These are phyloP conservation scores for Sander vitreus DNA, from an alignment of 2,113 vertebrate genomes.

Conservation along the genomic window DNA sequence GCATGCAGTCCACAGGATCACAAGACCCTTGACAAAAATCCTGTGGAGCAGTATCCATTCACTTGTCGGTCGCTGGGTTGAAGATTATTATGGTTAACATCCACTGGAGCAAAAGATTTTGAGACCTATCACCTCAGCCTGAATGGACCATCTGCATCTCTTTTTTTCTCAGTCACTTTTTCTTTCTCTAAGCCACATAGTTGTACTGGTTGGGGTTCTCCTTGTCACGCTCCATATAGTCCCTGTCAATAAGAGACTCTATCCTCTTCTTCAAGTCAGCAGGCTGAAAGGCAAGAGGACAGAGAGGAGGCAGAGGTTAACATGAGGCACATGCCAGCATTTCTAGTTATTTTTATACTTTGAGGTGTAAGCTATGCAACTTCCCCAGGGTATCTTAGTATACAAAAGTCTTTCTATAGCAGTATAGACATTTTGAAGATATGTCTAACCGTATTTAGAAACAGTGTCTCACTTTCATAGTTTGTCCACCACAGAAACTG, in stretches of 20 bases:
- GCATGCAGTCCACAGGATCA: constrained; percentile 93
- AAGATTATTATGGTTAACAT: constrained; percentile 89
- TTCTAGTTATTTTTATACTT: constrained; percentile 10
- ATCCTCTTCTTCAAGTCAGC: constrained; percentile 99
- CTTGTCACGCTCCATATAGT: constrained; percentile 99
- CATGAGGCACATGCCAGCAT: constrained; percentile 2
- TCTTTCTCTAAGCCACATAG: constrained; percentile 93
- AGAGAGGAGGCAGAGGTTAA: constrained; percentile 10
- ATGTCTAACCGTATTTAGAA: background rate
- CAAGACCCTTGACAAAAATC: constrained; percentile 86
- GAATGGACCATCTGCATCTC: constrained; percentile 75
- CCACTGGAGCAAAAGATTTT: constrained; percentile 87
- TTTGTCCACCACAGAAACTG: background rate
- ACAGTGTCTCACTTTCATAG: background rate
- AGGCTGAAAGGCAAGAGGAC: constrained; percentile 87
- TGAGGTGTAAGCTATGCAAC: background rate
- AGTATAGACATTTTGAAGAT: too few relatives aligned
- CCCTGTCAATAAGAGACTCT: constrained; percentile 99
- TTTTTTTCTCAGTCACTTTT: constrained; percentile 63
- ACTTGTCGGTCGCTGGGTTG: constrained; percentile 89
- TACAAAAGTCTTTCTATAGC: background rate
- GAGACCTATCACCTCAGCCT: constrained; percentile 87
- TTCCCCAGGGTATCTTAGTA: background rate
- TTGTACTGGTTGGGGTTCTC: constrained; percentile 99
- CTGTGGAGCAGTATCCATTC: constrained; percentile 90